Percentiles rank a stretch among this genome's conserved stretches.
Conservation (phyloP, 2,888 invertebrate species). For the Brachyopa scutellaris region DNA sequence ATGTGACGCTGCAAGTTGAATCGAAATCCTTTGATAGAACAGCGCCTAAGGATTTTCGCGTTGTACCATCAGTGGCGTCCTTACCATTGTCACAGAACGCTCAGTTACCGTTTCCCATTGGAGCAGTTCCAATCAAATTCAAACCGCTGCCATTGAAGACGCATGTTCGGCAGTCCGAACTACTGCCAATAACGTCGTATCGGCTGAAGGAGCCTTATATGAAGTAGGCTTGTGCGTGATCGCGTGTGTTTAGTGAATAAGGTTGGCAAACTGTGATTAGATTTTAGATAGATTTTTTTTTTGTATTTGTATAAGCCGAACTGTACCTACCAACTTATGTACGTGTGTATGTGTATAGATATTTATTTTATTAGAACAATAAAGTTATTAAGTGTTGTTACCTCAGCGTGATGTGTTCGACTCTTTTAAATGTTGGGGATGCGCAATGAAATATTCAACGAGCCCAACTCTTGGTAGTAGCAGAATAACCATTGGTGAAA, state of each 20-base stretch:
- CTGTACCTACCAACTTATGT: no score
- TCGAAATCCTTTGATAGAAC: not conserved
- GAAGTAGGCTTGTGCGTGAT: slow-evolving; percentile 9
- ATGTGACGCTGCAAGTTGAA: slow-evolving; percentile 7
- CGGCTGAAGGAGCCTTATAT: slow-evolving; percentile 35
- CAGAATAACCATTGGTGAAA: no score
- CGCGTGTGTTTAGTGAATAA: slow-evolving; percentile 4
- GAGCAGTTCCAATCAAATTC: slow-evolving; percentile 56
- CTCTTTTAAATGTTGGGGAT: no score
- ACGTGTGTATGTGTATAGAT: no score
- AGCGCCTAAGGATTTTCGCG: not conserved
- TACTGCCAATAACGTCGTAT: slow-evolving; percentile 56
- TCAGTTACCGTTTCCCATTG: slow-evolving; percentile 46
- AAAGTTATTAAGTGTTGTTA: not conserved
- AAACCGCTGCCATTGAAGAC: slow-evolving; percentile 59
- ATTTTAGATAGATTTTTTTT: slow-evolving; percentile 16
- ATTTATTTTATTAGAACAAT: slow-evolving; percentile 27
- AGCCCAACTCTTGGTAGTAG: no score
- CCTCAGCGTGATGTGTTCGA: no score
- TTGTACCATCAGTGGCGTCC: slow-evolving; percentile 29
- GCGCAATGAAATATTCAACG: no score
- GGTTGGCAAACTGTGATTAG: slow-evolving; percentile 54
- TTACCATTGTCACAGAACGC: slow-evolving; percentile 31
- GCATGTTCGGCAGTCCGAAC: slow-evolving; percentile 31
- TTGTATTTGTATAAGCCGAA: no score